These are phyloP conservation scores for Scolopax mira DNA, from an alignment of 2,113 vertebrate genomes.

Conservation along the genomic window DNA sequence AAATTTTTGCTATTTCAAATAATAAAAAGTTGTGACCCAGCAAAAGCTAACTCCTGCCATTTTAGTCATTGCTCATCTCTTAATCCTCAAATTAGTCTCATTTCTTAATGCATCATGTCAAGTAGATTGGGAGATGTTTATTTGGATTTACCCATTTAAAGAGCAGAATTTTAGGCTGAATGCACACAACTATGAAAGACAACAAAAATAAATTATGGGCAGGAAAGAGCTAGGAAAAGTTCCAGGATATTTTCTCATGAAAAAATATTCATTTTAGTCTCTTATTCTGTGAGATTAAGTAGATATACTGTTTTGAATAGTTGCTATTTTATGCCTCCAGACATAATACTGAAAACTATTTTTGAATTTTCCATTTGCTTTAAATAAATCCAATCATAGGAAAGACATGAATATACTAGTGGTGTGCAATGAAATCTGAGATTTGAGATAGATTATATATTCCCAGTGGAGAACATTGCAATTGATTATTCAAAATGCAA, in stretches of 20 bases:
- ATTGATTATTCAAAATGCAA: slow-evolving; percentile 23
- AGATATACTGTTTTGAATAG: neutral
- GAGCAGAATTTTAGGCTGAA: neutral
- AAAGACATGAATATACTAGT: neutral
- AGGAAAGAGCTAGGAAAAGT: neutral
- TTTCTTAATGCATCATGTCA: neutral
- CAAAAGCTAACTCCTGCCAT: neutral
- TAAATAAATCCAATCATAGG: neutral
- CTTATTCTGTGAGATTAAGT: neutral
- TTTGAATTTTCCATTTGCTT: slow-evolving; percentile 5
- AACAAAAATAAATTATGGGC: neutral
- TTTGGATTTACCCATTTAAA: neutral
- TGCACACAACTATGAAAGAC: neutral
- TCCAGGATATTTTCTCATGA: neutral
- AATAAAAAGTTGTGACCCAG: neutral
- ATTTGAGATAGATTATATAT: neutral
- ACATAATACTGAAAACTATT: neutral
- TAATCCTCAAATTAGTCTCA: neutral
- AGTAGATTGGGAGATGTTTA: neutral
- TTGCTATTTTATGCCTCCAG: neutral
- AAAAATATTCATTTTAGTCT: neutral
- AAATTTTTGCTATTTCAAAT: neutral
- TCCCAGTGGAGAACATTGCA: neutral
- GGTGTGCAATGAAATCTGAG: neutral
- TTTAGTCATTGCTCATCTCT: neutral